Base-by-base conservation (phyloP, 2,113 vertebrate species). In the Zingel zingel region DNA sequence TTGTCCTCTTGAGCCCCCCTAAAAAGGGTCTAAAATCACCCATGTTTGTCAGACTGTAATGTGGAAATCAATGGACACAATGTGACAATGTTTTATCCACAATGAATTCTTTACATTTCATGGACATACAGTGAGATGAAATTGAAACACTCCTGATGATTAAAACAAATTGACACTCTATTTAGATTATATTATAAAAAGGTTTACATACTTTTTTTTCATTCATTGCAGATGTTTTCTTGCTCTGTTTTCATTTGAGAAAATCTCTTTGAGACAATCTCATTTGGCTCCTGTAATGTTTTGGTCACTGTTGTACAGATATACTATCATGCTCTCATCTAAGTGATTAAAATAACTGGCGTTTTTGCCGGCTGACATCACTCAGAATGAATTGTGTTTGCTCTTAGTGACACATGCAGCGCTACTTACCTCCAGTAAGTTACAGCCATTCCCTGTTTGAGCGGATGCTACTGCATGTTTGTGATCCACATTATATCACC, bases 41-140 rank as follows among this genome's bases (percentile, higher is more conserved):
- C 10, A 43, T 3, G 10, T 43, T 61, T 63, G 12, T 58, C 15
- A 56, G 21, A 21, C 39, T 61, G 15, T 15, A 30, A 25, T 23
- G 25, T 51, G 43, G 30, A 62, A 67, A 63, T 64, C 27, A 53
- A 58, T 84, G 19, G 30, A 56, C 50, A 76, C 27, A 53, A 48
- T 61, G 19, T 64, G 43, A 73, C 50, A 72, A 3, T 48, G 12
- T 69, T 79, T 66, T 21, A 50, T 61, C 67, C 12, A 30, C 2
- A 36, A 14, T 33, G n/a, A 7, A 48, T 23, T 6, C 15, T 48
- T 43, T 33, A 39, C 19, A 45, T 48, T 30, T 70, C 64, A 57
- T 19, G 25, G 2, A 23, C 45, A 75, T 39, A 7, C 48, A 58
- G 27, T 4, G 25, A 63, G 45, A 68, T 53, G 1, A 69, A 23